Conservation (phyloP, 2,797 vertebrate genomes). For the Masticophis lateralis region DNA sequence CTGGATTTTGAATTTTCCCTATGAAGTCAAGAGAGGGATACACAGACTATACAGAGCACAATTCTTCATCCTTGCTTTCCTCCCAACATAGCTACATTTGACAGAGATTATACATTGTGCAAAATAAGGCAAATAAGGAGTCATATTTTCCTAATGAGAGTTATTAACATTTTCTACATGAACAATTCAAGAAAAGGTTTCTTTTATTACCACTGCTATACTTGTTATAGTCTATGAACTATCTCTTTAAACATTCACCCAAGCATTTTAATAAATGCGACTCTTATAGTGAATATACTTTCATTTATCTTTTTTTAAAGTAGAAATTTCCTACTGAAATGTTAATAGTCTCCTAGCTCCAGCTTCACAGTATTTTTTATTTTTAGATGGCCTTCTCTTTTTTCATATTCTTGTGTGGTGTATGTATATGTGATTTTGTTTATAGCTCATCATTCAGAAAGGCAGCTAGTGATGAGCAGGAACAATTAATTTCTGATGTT, state of each 20-base stretch:
- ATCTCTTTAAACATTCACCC: conserved; percentile 1
- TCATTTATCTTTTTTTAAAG: background rate
- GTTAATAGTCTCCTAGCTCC: background rate
- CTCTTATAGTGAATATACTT: background rate
- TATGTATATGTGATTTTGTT: background rate
- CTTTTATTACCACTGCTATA: background rate
- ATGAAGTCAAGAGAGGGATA: background rate
- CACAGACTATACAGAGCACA: background rate
- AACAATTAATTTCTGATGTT: background rate
- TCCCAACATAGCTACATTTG: background rate
- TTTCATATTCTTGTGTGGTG: background rate
- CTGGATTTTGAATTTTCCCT: background rate
- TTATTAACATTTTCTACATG: background rate
- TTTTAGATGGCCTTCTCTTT: background rate
- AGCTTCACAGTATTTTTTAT: background rate
- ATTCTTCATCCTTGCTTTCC: background rate
- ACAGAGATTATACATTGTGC: background rate
- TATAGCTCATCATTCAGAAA: background rate
- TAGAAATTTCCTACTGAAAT: background rate
- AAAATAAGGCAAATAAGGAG: background rate
- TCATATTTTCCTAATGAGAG: background rate
- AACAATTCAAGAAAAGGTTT: background rate
- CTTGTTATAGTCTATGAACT: background rate
- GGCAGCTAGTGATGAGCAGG: background rate
- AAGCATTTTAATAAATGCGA: background rate